phyloP scores from a whole-genome alignment of 2,113 vertebrate species.

The Coptodon bakossiorum region DNA sequence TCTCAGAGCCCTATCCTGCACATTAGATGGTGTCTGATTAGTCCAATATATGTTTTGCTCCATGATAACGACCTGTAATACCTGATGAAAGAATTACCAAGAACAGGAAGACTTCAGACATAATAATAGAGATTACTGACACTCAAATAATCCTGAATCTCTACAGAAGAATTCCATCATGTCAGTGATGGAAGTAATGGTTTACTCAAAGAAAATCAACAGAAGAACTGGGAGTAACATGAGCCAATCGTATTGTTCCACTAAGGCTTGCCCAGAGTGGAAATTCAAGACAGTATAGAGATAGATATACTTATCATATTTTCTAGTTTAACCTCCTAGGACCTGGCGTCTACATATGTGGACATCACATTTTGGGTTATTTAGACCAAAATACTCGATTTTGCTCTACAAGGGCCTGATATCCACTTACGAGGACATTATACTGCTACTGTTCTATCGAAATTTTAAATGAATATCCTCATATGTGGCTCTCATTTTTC shows the following conservation, averaged over 20 bases:
- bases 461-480: too few relatives aligned
- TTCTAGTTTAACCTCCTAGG: neutral
- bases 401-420: too few relatives aligned
- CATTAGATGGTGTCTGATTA: neutral
- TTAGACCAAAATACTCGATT: too few relatives aligned
- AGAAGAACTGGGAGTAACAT: neutral
- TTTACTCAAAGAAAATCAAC: neutral
- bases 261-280: neutral
- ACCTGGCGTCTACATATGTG: too few relatives aligned
- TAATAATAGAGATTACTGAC: neutral
- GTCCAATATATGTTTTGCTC: neutral
- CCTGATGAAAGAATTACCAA: neutral
- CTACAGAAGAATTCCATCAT: neutral
- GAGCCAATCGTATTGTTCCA: neutral
- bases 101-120: neutral
- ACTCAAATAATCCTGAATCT: neutral
- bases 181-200: neutral
- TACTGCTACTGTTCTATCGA: too few relatives aligned
- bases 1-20: neutral
- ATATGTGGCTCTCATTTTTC: too few relatives aligned
- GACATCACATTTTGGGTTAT: too few relatives aligned
- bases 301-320: neutral
- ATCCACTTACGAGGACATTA: too few relatives aligned
- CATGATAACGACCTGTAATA: neutral
- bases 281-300: neutral